Evolutionary conservation across 23 tunicate genomes (phyloP).

Genomic region (Aplidium turbinatum): DNA sequence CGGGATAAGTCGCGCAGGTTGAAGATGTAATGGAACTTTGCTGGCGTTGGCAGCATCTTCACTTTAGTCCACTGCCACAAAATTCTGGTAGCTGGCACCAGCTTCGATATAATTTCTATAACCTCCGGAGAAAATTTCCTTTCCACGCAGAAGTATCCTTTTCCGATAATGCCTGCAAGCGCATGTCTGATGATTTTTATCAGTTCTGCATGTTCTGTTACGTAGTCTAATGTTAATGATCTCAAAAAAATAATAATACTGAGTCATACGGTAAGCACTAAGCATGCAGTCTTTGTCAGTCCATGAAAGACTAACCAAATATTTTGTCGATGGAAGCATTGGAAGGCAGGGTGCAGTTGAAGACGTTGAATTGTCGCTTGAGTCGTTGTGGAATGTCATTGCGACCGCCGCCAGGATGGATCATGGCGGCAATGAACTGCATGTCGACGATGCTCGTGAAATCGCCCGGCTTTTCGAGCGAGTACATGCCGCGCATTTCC

Average conservation of each 20-base stretch:
- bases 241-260: no score
- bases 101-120: slow-evolving; percentile 43
- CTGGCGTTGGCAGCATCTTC: slow-evolving; percentile 99
- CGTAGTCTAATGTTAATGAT: no score
- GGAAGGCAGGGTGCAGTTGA: slow-evolving; percentile 99
- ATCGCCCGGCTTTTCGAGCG: slow-evolving; percentile 98
- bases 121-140: slow-evolving; percentile 71
- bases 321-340: slow-evolving; percentile 98
- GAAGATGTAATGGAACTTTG: slow-evolving; percentile 99
- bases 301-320: slow-evolving; percentile 89
- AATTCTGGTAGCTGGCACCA: slow-evolving; percentile 85
- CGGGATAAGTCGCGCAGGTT: slow-evolving; percentile 97
- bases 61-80: slow-evolving; percentile 98
- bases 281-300: no score
- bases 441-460: slow-evolving; percentile 98
- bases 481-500: slow-evolving; percentile 99
- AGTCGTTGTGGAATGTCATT: slow-evolving; percentile 98
- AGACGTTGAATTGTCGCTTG: slow-evolving; percentile 93
- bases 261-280: no score
- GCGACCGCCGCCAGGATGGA: slow-evolving; percentile 99
- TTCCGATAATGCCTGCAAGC: slow-evolving; percentile 79
- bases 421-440: slow-evolving; percentile 99
- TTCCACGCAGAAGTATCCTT: slow-evolving; percentile 89
- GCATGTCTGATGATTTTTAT: no score
- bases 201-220: no score